Base-by-base conservation (phyloP, 2,113 vertebrate genomes). In the Rhinoderma darwinii region DNA sequence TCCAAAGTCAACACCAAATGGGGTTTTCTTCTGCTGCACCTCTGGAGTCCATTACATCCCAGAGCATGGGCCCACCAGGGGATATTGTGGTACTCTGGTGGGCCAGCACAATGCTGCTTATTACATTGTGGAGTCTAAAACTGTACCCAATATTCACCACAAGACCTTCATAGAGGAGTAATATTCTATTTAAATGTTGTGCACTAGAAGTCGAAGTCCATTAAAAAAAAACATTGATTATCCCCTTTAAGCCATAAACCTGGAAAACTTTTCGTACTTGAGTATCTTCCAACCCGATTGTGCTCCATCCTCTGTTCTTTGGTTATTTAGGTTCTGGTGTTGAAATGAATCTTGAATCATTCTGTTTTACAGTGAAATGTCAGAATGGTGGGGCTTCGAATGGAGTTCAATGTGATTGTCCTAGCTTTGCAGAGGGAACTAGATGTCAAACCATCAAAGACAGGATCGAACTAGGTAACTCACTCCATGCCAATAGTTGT, bases 351-450 rank as follows among this genome's bases (percentile, higher is more conserved):
- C 43, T 47, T 15, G 22, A 7, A 3, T 76, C 5, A 17, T 37
- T 61, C 4, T 61, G 9, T 39, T 59, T 61, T 50, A 20, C 35
- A 80, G 78, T n/a, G 22, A 80, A 59, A 61, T 80, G 78, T 80
- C 27, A 32, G 44, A 59, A 80, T 61, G 78, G 35, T 9, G 78
- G 78, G 35, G 10, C 27, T 20, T 80, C 20, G 3, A 22, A 80
- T 59, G 54, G 78, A 39, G 1, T 15, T n/a, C 59, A 4, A 25
- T 80, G 78, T 80, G n/a, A 5, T 59, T 80, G 78, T 80, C 50
- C 78, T 12, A n/a, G 3, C 0, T 59, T 39, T 61, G 25, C 37
- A 1, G 0, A 39, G 3, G 78, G 78, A 50, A 10, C 50, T 5
- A 14, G 1, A 0, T 80, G 78, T 61, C 50, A 80, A 61, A 59